phyloP scores from a whole-genome alignment of 2,113 vertebrate species.

The Alosa alosa region DNA sequence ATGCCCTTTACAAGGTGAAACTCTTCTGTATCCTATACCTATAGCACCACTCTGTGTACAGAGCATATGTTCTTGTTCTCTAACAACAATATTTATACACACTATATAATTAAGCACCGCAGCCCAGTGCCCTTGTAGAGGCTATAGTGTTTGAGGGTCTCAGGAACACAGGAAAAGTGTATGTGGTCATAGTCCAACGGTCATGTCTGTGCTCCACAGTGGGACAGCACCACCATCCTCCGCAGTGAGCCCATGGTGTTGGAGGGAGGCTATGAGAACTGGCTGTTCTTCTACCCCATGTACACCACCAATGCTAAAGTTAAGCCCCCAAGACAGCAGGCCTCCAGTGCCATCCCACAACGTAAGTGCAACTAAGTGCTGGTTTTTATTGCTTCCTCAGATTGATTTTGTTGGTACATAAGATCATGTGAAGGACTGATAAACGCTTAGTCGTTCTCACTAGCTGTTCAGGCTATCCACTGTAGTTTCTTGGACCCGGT shows the following conservation, averaged over 20 bases:
- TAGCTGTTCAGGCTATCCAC: not conserved
- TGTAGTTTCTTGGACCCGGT: too few relatives aligned
- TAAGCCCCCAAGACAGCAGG: constrained; percentile 75
- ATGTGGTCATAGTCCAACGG: not conserved
- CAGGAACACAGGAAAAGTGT: too few relatives aligned
- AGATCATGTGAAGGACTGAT: too few relatives aligned
- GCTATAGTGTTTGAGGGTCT: not conserved
- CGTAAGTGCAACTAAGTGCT: constrained; percentile 75
- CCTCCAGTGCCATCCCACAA: constrained; percentile 74
- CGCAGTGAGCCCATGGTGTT: constrained; percentile 87
- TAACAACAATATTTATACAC: too few relatives aligned
- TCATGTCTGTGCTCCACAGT: constrained; percentile 69
- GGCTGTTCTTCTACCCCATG: constrained; percentile 96
- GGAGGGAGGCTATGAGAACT: constrained; percentile 96
- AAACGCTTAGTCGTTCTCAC: too few relatives aligned
- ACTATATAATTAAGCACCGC: too few relatives aligned
- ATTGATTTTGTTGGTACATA: too few relatives aligned
- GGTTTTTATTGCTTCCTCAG: not conserved
- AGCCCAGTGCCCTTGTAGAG: not conserved
- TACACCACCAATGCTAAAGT: constrained; percentile 92
- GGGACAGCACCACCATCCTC: constrained; percentile 91
- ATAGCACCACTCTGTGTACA: not conserved
- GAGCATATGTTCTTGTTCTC: not conserved
- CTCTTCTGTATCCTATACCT: not conserved
- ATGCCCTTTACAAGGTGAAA: constrained; percentile 91